These are phyloP conservation scores for Drosophila niveifrons DNA, from an alignment of 2,888 invertebrate genomes.

Conservation along the genomic window DNA sequence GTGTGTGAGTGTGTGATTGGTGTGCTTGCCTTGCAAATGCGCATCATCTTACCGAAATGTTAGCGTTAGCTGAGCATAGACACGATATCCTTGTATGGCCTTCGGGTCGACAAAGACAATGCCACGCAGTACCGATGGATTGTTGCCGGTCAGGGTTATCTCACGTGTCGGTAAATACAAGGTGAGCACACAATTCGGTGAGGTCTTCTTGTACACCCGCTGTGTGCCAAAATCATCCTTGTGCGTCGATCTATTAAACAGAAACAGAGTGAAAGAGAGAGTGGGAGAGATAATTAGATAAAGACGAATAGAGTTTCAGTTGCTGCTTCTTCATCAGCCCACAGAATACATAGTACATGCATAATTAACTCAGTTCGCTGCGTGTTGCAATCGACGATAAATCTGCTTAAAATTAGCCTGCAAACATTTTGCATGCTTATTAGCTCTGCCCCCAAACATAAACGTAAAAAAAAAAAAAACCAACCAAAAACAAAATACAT, in stretches of 20 bases:
- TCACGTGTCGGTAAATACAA: conserved; percentile 93
- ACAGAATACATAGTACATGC: not conserved
- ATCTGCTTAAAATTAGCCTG: conserved; percentile 13
- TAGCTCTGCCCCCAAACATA: not conserved
- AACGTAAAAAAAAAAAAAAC: too few relatives aligned
- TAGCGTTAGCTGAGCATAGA: conserved; percentile 94
- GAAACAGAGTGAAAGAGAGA: not conserved
- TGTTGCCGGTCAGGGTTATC: conserved; percentile 90
- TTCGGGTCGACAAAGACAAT: conserved; percentile 97
- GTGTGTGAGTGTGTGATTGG: not conserved
- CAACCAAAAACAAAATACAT: not conserved
- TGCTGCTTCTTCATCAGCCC: too few relatives aligned
- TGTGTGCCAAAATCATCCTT: conserved; percentile 83
- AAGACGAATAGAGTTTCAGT: too few relatives aligned
- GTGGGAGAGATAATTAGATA: too few relatives aligned
- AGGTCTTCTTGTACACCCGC: conserved; percentile 94
- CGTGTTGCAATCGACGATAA: conserved; percentile 7
- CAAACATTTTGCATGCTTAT: conserved; percentile 13
- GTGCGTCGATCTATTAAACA: conserved; percentile 32
- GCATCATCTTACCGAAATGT: conserved; percentile 92
- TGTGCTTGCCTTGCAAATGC: not conserved
- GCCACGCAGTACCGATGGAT: conserved; percentile 93
- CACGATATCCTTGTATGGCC: conserved; percentile 91
- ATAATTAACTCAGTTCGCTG: conserved; percentile 3
- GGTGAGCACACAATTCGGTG: conserved; percentile 93